Conservation (phyloP, 2,888 invertebrate genomes). For the Amiota mariae region DNA sequence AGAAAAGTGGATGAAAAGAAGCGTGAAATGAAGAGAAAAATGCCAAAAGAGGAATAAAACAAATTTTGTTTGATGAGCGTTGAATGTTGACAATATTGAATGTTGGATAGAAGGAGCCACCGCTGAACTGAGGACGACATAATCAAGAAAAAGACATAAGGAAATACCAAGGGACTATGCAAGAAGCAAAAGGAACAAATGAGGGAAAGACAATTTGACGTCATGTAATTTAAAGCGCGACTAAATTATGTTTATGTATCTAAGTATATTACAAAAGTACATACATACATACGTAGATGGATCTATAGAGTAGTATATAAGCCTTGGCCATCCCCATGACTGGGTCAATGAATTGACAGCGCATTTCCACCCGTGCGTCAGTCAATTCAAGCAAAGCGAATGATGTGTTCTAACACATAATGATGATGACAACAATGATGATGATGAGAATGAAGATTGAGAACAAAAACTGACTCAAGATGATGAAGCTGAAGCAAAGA, state of each 20-base stretch:
- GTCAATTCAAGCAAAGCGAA: not conserved
- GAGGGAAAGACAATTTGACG: constrained; percentile 61
- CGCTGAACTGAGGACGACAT: not conserved
- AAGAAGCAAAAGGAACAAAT: not conserved
- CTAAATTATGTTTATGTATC: constrained; percentile 25
- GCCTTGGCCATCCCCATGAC: constrained; percentile 33
- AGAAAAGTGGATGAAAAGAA: constrained; percentile 29
- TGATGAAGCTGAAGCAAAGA: not conserved
- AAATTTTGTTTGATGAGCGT: too few species aligned
- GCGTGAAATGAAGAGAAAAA: constrained; percentile 26
- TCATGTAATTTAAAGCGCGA: constrained; percentile 64
- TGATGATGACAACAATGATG: not conserved
- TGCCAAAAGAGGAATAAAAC: not conserved
- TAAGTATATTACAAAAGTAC: not conserved
- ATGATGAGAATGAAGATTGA: not conserved
- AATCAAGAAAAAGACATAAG: not conserved
- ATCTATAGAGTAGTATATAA: not conserved
- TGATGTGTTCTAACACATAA: too few species aligned
- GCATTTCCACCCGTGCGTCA: not conserved
- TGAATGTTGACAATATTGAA: constrained; percentile 7
- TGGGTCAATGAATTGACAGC: constrained; percentile 14
- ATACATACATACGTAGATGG: not conserved
- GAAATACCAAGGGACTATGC: not conserved
- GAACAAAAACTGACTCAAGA: not conserved
- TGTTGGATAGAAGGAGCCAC: not conserved